A percentile compares a stretch with the other conserved stretches of the same genome.
Evolutionary conservation across 92 coral and sea anemone species (phyloP).

Genomic region (Zoanthus gigantus): DNA sequence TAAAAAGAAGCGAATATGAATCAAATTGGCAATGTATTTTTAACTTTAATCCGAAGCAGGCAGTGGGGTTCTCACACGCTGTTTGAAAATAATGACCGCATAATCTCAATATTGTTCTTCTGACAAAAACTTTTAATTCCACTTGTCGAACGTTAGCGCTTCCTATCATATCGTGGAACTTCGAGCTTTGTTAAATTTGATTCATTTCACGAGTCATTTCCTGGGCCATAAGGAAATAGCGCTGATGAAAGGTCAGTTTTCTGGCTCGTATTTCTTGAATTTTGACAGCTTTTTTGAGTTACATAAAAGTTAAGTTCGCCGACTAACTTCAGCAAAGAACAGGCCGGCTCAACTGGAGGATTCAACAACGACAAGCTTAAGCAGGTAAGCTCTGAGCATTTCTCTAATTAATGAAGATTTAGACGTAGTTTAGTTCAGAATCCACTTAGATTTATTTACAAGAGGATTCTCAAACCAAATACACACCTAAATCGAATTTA

Average conservation of each 20-base stretch:
- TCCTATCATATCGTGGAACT: neutral
- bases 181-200: neutral
- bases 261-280: neutral
- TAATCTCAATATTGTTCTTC: slow-evolving; percentile 9
- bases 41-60: neutral
- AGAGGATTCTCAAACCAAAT: neutral
- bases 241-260: neutral
- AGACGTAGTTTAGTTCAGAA: neutral
- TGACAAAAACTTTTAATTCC: slow-evolving; percentile 8
- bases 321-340: neutral
- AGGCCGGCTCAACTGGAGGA: neutral
- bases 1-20: neutral
- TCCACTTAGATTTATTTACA: neutral
- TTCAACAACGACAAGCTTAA: neutral
- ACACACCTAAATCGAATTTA: neutral
- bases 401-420: neutral
- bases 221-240: neutral
- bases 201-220: neutral
- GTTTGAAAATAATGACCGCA: neutral
- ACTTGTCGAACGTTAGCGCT: neutral
- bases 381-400: neutral
- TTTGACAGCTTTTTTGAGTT: neutral
- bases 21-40: neutral
- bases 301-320: neutral
- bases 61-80: neutral